Evolutionary conservation across 2,888 invertebrate genomes (phyloP), one percentile per base, ranked within the genome.

Genomic region (Aethes cnicana): DNA sequence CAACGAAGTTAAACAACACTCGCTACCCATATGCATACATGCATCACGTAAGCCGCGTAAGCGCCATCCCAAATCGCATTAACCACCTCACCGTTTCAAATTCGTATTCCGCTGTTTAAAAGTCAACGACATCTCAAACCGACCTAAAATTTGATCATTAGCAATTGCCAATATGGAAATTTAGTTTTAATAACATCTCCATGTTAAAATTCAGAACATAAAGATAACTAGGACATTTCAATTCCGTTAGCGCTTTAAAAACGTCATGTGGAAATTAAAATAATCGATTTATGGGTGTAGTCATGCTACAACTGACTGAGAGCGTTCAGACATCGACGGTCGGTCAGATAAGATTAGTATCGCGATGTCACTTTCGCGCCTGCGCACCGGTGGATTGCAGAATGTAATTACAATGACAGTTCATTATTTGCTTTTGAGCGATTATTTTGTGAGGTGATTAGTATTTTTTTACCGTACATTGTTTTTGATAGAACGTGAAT

Each of bases 341-440:
- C 18, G 32, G 11, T 39, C 32, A 39, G 52, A 39, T 52, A 50
- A 17, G 36, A 50, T 44, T 37, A 44, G 18, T 32, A 37, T 52
- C 39, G 26, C 39, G 26, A 32, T 46, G 52, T 39, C 52, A 33
- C 44, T 46, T 46, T 52, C 32, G 26, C 39, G 44, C 52, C 39
- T 39, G 39, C 37, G 12, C 39, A 25, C 12, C 28, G 18, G 37
- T 28, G 11, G 12, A 28, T 28, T 28, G 12, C 28, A n/a, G n/a
- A n/a, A n/a, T n/a, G n/a, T n/a, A n/a, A n/a, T n/a, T n/a, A n/a
- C n/a, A n/a, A n/a, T n/a, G n/a, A n/a, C n/a, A n/a, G n/a, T n/a
- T n/a, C n/a, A n/a, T n/a, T n/a, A n/a, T n/a, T n/a, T n/a, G n/a
- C n/a, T n/a, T n/a, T n/a, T 28, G 12, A 28, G 28, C 11, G 2